A percentile compares a stretch with the other conserved stretches of the same genome.
Evolutionary conservation across 2,888 invertebrate species (phyloP).

Genomic region (Ceriagrion tenellum): DNA sequence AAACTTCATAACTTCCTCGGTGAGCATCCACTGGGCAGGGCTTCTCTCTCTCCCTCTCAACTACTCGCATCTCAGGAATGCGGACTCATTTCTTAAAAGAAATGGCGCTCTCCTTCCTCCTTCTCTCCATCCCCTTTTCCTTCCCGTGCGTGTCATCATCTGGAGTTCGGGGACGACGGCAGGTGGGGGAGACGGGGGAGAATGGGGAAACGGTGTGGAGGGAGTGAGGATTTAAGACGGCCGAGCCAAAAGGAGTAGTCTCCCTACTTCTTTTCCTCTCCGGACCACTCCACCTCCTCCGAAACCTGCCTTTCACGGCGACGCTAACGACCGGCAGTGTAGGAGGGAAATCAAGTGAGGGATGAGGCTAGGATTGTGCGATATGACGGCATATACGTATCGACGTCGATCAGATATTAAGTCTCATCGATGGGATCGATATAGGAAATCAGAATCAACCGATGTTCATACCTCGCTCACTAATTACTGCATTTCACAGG

Average conservation of each 20-base stretch:
- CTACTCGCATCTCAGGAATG: constrained; percentile 24
- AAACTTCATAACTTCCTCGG: neutral
- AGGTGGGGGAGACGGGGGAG: neutral
- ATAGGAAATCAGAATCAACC: no score
- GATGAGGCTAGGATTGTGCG: neutral
- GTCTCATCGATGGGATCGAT: no score
- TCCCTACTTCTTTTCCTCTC: no score
- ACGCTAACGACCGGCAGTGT: constrained; percentile 1
- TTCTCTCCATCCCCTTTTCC: neutral
- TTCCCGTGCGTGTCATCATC: neutral
- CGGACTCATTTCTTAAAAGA: constrained; percentile 49
- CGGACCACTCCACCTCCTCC: neutral
- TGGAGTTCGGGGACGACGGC: neutral
- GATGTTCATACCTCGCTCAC: no score
- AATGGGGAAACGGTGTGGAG: neutral
- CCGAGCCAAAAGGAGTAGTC: neutral
- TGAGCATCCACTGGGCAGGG: neutral
- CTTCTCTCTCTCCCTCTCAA: neutral
- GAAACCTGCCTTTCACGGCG: constrained; percentile 34
- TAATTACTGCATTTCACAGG: no score
- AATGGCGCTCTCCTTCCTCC: neutral
- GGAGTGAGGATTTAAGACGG: neutral
- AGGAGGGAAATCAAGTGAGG: neutral
- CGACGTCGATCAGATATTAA: no score
- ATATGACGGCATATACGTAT: no score